A percentile compares a stretch with the other conserved stretches of the same genome.
Conservation (phyloP, 2,888 invertebrate species). For the Epinotia demarniana region DNA sequence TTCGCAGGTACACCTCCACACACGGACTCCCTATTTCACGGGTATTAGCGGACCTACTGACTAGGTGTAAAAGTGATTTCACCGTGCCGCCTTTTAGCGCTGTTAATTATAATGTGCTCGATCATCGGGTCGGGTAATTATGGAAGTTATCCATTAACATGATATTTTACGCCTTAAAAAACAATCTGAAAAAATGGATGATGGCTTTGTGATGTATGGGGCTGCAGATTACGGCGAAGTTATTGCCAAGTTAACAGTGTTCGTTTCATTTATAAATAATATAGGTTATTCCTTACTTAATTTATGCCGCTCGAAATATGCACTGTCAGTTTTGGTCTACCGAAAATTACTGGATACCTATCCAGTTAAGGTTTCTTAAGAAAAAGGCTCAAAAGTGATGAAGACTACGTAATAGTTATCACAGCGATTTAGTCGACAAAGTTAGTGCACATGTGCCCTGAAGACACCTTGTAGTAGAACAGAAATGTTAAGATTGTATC, state of each 20-base stretch:
- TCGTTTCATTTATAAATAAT: neutral
- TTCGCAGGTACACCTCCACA: slow-evolving; percentile 5
- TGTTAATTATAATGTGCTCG: slow-evolving; percentile 39
- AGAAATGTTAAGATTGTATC: no score
- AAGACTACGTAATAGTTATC: no score
- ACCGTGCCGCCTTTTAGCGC: slow-evolving; percentile 24
- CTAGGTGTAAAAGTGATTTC: slow-evolving; percentile 38
- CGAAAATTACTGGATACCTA: no score
- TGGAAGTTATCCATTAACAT: slow-evolving; percentile 20
- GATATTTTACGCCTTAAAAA: slow-evolving; percentile 15
- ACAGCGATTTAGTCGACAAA: no score
- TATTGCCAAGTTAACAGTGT: no score
- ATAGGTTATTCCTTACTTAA: neutral
- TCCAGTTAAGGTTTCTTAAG: no score
- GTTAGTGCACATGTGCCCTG: no score
- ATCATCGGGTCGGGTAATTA: slow-evolving; percentile 44
- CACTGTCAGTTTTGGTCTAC: no score
- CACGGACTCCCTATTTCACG: slow-evolving; percentile 40
- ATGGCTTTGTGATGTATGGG: slow-evolving; percentile 22
- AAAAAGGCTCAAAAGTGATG: no score
- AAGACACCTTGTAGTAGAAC: no score
- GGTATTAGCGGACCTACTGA: slow-evolving; percentile 16
- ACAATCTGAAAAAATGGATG: neutral
- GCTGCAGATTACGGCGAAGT: neutral
- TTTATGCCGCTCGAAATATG: no score